Evolutionary conservation across 23 tunicate genomes (phyloP).

Genomic region (Clavelina lepadiformis): DNA sequence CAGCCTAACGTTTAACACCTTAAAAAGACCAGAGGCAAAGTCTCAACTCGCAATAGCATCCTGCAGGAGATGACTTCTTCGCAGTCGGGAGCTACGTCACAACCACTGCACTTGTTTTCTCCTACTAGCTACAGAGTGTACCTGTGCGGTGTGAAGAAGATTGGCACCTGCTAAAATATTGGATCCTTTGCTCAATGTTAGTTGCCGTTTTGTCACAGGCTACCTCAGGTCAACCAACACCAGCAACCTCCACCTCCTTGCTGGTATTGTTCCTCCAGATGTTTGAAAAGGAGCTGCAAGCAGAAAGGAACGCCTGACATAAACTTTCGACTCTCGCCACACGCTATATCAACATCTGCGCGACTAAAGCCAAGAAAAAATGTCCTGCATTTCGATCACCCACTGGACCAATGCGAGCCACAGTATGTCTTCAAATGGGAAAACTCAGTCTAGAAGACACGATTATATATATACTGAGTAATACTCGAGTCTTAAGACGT

Average conservation of each 20-base stretch:
- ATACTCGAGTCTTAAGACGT: too few relatives aligned
- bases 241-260: neutral
- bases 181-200: slow-evolving; percentile 1
- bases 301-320: neutral
- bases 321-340: neutral
- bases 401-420: too few relatives aligned
- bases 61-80: slow-evolving; percentile 5
- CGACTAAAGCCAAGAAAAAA: neutral
- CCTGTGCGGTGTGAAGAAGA: slow-evolving; percentile 3
- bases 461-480: too few relatives aligned
- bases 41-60: slow-evolving; percentile 4
- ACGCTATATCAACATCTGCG: neutral
- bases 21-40: slow-evolving; percentile 9
- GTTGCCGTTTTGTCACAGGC: slow-evolving; percentile 5
- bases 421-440: too few relatives aligned
- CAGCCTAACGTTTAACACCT: slow-evolving; percentile 11
- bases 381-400: slow-evolving; percentile 8
- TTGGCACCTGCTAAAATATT: slow-evolving; percentile 1
- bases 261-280: slow-evolving; percentile 11
- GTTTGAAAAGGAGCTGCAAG: slow-evolving; percentile 6
- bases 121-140: slow-evolving; percentile 8
- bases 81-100: slow-evolving; percentile 7
- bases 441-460: too few relatives aligned
- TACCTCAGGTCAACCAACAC: slow-evolving; percentile 11
- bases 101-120: slow-evolving; percentile 2